phyloP scores from a whole-genome alignment of 2,888 invertebrate genomes.

The Ctena decussata region DNA sequence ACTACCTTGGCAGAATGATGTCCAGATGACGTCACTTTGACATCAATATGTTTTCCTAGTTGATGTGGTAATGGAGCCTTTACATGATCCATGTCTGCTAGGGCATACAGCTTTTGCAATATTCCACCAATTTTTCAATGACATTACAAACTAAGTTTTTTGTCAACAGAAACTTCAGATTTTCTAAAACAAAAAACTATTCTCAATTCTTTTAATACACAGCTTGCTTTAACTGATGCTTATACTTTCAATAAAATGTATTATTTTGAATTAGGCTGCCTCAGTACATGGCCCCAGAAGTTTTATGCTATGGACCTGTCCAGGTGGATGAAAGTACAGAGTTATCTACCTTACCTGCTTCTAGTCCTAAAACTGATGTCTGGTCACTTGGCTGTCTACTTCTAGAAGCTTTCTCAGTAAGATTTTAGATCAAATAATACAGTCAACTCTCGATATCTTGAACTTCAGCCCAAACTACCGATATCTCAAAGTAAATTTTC shows the following conservation, averaged over 20 bases:
- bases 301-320: conserved; percentile 81
- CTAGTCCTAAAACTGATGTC: conserved; percentile 94
- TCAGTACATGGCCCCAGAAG: conserved; percentile 86
- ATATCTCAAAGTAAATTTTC: too few relatives aligned
- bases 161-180: neutral
- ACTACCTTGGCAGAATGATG: too few relatives aligned
- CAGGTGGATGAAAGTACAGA: conserved; percentile 78
- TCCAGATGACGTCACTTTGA: too few relatives aligned
- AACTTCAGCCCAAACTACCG: too few relatives aligned
- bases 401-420: conserved; percentile 90
- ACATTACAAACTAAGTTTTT: too few relatives aligned
- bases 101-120: too few relatives aligned
- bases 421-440: conserved; percentile 8
- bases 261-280: conserved; percentile 75
- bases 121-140: too few relatives aligned
- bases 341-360: conserved; percentile 71
- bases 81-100: too few relatives aligned
- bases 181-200: neutral
- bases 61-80: too few relatives aligned
- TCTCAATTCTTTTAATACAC: neutral
- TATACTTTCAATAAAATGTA: neutral
- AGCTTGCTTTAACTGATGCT: neutral
- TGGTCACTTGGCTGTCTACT: conserved; percentile 98
- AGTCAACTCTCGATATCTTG: too few relatives aligned
- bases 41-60: too few relatives aligned